A percentile compares a stretch with the other conserved stretches of the same genome.
Evolutionary conservation across 2,888 invertebrate genomes (phyloP).

Genomic region (Hedychridium roseum): DNA sequence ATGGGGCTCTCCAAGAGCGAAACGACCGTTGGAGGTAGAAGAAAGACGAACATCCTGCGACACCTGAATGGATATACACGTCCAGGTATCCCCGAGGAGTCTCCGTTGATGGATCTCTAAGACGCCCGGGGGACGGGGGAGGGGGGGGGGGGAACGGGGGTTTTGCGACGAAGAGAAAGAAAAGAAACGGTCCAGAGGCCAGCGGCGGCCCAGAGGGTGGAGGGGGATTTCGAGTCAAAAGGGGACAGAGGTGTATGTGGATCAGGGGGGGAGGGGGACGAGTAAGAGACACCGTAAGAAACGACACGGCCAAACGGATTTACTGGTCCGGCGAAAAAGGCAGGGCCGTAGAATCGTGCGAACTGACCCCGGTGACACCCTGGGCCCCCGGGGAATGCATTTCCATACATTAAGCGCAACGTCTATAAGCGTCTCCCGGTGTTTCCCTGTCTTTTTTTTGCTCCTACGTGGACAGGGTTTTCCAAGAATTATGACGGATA

Average conservation of each 20-base stretch:
- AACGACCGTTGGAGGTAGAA: constrained; percentile 28
- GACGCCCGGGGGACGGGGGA: no score
- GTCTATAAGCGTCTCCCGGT: neutral
- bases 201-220: constrained; percentile 13
- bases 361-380: constrained; percentile 47
- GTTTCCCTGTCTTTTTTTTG: neutral
- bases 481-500: constrained; percentile 42
- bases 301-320: constrained; percentile 41
- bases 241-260: constrained; percentile 30
- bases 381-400: constrained; percentile 37
- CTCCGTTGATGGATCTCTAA: no score
- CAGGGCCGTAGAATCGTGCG: constrained; percentile 32
- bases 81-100: constrained; percentile 41
- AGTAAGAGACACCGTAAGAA: constrained; percentile 37
- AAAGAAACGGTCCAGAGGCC: constrained; percentile 26
- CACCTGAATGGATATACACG: constrained; percentile 49
- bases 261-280: no score
- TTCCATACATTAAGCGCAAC: constrained; percentile 43
- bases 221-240: constrained; percentile 41
- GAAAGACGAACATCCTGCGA: constrained; percentile 45
- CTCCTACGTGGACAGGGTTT: constrained; percentile 22
- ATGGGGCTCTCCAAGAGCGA: no score
- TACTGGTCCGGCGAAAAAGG: constrained; percentile 39
- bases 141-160: no score
- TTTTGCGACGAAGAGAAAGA: constrained; percentile 4